Evolutionary conservation across 2,888 invertebrate species (phyloP), one percentile per base, ranked within the genome.

Genomic region (Cosmia trapezina): DNA sequence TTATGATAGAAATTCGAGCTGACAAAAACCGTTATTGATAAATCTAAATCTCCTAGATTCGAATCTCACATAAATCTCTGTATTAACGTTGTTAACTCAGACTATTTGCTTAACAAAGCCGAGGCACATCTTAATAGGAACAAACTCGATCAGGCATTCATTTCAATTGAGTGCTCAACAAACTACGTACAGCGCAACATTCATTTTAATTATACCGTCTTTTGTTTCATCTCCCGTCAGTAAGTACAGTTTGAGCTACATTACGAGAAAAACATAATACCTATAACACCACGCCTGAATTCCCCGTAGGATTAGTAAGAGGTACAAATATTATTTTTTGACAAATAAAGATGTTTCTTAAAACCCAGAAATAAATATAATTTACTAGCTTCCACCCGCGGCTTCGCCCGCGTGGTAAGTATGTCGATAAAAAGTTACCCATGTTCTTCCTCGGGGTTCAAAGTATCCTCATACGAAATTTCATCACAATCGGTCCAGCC

Each of bases 111-210:
- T 62, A 49, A 72, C 59, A 59, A 76, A 65, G 63, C 74, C 33
- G 73, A 59, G 17, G 54, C 57, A 83, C 49, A 28, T 54, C 65
- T 78, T 78, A 77, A 73, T 53, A 67, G 66, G 60, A 54, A 53
- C 60, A 59, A 78, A 84, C 80, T 84, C 72, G 66, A 82, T 77
- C 67, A 72, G 14, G 51, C 77, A 73, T 75, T 73, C 72, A 60
- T 80, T 73, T 75, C 71, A 87, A 86, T 87, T 85, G 72, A 76
- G 70, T 49, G 60, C 69, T 62, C 59, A 60, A 60, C 45, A 28
- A 69, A 63, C 63, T 49, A 71, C 49, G 61, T 49, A 71, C 49
- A 66, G 54, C 56, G 65, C 67, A 61, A 73, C 74, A 78, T 76
- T 78, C 43, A 72, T 77, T 80, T 77, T 69, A 73, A 71, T 71